Conservation (phyloP, 2,113 vertebrate species). For the Cyprinodon brontotheroides region DNA sequence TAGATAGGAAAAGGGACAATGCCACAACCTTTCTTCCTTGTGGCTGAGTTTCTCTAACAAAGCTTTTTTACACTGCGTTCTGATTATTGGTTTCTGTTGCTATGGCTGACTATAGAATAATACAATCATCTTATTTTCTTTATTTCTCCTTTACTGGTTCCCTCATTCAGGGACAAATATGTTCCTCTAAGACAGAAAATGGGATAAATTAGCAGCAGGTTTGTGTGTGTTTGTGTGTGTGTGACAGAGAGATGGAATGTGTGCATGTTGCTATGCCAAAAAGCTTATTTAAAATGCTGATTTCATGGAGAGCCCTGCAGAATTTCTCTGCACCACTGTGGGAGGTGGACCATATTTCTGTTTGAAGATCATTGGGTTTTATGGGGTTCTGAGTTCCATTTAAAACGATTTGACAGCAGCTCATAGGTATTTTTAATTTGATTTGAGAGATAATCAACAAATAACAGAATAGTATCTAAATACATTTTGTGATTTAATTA, state of each 20-base stretch:
- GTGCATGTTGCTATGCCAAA: conserved; percentile 36
- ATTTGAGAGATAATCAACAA: conserved; percentile 50
- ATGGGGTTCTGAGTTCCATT: conserved; percentile 44
- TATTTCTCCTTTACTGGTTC: conserved; percentile 71
- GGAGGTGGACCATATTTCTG: conserved; percentile 28
- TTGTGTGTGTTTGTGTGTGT: conserved; percentile 30
- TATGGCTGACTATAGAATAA: conserved; percentile 93
- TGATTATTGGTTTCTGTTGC: conserved; percentile 92
- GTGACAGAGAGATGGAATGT: conserved; percentile 8
- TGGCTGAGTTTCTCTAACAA: conserved; percentile 94
- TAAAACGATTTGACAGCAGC: conserved; percentile 28
- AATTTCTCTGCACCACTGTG: conserved; percentile 39
- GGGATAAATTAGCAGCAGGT: conserved; percentile 59
- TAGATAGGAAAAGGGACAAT: conserved; percentile 69
- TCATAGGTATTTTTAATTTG: conserved; percentile 33
- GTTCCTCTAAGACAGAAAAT: conserved; percentile 50
- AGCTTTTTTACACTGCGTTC: conserved; percentile 99
- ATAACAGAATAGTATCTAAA: neutral
- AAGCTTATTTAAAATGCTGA: conserved; percentile 42
- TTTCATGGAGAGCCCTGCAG: conserved; percentile 25
- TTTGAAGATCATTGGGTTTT: conserved; percentile 26
- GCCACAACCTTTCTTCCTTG: conserved; percentile 89
- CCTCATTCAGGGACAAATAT: conserved; percentile 68
- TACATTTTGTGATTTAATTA: neutral
- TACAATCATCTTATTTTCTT: conserved; percentile 79